Percentiles rank a stretch among this genome's conserved stretches.
Conservation (phyloP, 2,888 invertebrate genomes). For the Leptinotarsa peninsularis region DNA sequence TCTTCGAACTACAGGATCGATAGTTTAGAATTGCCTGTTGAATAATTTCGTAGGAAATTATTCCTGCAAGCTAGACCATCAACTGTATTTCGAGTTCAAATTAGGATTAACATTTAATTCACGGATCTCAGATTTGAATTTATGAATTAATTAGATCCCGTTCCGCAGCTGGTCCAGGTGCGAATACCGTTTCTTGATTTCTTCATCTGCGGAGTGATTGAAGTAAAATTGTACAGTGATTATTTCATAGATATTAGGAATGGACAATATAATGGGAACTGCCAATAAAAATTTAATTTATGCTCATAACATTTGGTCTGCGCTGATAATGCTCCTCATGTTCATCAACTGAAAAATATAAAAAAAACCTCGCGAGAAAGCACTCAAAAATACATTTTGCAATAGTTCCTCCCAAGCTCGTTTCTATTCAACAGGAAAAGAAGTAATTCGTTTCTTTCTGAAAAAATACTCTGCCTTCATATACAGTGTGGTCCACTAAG, state of each 20-base stretch:
- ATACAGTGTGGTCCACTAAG: too few relatives aligned
- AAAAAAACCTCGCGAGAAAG: too few relatives aligned
- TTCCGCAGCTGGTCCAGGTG: background rate
- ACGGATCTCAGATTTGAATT: constrained; percentile 11
- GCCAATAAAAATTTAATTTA: too few relatives aligned
- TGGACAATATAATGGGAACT: background rate
- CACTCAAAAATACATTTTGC: too few relatives aligned
- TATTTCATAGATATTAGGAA: background rate
- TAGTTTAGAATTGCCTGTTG: constrained; percentile 20
- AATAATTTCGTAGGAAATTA: constrained; percentile 17
- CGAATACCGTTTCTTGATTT: background rate
- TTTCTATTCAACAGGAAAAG: too few relatives aligned
- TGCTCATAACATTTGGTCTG: too few relatives aligned
- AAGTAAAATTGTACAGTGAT: background rate
- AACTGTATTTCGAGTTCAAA: constrained; percentile 11
- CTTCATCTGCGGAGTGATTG: background rate
- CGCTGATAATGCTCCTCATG: too few relatives aligned
- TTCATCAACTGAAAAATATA: too few relatives aligned
- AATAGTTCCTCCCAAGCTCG: too few relatives aligned
- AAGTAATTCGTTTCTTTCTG: too few relatives aligned
- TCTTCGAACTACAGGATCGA: constrained; percentile 17
- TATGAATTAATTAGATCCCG: background rate
- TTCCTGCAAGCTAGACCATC: constrained; percentile 15
- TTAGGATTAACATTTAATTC: constrained; percentile 9
- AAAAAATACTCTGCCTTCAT: too few relatives aligned